Base-by-base conservation (phyloP, 2,888 invertebrate species). In the Polyommatus iphigenia region DNA sequence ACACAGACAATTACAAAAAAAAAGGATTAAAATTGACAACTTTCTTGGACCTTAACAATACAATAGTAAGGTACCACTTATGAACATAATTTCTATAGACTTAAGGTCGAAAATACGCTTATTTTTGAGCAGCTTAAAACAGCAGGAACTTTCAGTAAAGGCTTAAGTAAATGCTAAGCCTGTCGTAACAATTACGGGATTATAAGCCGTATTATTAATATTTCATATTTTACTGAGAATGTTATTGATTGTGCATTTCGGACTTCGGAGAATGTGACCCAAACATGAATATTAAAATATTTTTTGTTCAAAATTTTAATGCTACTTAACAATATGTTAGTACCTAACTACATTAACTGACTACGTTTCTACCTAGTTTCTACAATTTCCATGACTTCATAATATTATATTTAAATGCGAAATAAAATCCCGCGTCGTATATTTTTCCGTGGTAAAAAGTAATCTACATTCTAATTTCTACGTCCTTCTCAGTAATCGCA, bases 221-320 rank as follows among this genome's bases (percentile, higher is more conserved):
- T 32, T 67, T 32, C 67, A 67, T 67, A 67, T 67, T 67, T 67
- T 67, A 67, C 67, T 8, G 67, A 32, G 67, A 67, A 67, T 32
- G 20, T 67, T 18, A 4, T 67, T 32, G 29, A 67, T 29, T 67
- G 67, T 62, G 62, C 24, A 62, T 24, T 24, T 62, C 62, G 4
- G 2, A 24, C 62, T 62, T 24, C 62, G 8, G 24, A 62, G 62
- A 62, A 62, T 62, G 46, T 46, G 8, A 20, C 1, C 18, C 4
- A 54, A 18, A 46, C 10, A 46, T 46, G 46, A 46, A 46, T 46
- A 46, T 46, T 10, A 46, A 46, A 46, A 46, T 46, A 2, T 10
- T 46, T 46, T 46, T 46, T 46, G 46, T 46, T 46, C 46, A 46
- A 41, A 10, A 46, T 46, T 41, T 41, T 10, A 41, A 46, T 46